Percentiles rank a stretch among this genome's conserved stretches.
These are phyloP conservation scores for Leucoraja erinaceus DNA, from an alignment of 2,113 vertebrate species.

Conservation along the genomic window DNA sequence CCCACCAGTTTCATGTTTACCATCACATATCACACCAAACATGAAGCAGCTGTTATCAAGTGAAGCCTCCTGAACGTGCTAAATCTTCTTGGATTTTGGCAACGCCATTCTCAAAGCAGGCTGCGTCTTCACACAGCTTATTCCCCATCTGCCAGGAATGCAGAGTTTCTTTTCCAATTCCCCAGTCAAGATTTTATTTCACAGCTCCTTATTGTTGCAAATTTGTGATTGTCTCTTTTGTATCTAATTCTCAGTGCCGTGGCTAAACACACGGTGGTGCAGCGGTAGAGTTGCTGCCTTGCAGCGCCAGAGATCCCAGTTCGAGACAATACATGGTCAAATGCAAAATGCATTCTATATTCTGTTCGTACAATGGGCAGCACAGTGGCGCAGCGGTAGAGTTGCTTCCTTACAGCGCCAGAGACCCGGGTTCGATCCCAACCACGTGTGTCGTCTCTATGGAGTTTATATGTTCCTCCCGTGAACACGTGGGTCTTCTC, in stretches of 20 bases:
- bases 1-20: not conserved
- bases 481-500: too few relatives aligned
- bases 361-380: too few relatives aligned
- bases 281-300: too few relatives aligned
- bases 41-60: not conserved
- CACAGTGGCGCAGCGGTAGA: too few relatives aligned
- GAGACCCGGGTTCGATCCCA: too few relatives aligned
- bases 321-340: too few relatives aligned
- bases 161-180: conserved; percentile 16
- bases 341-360: too few relatives aligned
- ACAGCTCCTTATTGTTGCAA: conserved; percentile 12
- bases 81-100: not conserved
- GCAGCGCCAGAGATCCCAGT: too few relatives aligned
- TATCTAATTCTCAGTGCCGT: not conserved
- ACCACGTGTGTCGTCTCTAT: too few relatives aligned
- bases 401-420: too few relatives aligned
- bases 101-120: not conserved
- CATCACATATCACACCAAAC: not conserved
- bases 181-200: conserved; percentile 2
- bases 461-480: too few relatives aligned
- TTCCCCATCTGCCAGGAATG: not conserved
- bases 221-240: conserved; percentile 11
- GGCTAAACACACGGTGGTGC: not conserved
- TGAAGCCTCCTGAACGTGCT: not conserved
- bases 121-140: not conserved